Evolutionary conservation across 2,113 vertebrate species (phyloP), one percentile per base, ranked within the genome.

Genomic region (Sinocyclocheilus anshuiensis): DNA sequence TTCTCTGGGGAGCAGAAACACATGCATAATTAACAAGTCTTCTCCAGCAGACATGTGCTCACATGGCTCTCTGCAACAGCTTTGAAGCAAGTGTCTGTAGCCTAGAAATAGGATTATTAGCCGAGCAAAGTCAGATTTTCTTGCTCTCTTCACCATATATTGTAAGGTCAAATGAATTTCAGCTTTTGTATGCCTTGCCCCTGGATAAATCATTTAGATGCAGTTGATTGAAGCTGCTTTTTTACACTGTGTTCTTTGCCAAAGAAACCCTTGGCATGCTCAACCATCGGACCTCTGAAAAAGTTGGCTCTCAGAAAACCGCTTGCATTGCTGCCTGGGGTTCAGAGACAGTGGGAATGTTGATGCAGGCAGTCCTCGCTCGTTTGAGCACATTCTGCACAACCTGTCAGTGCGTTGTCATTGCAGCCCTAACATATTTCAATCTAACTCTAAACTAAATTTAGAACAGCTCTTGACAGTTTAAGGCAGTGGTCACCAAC

Each of bases 1-100:
- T 87, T 93, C 94, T 92, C 93, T 48, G 3, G 93, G 91, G 94
- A 94, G 92, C 91, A 88, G 90, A 90, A 90, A 71, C 92, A 93
- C 94, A 95, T 95, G 93, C 93, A 95, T 95, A 94, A 95, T 95
- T 95, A 95, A 95, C 89, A 88, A 5, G 84, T 91, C 89, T 92
- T 92, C 92, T 90, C 92, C 90, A 24, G 88, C 91, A 94, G 91
- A 92, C 90, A 84, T 75, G 88, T 87, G 86, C 88, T 84, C 26
- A 84, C 87, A 85, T 71, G 59, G 86, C 89, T 71, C 63, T 88
- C 86, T 84, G 89, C 74, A 88, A 87, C 91, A 88, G 92, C 92
- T 88, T 86, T 76, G 85, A 89, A 59, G 85, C 79, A 39, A 53
- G 63, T 55, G 67, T 55, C 77, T 82, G 63, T 24, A 33, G 33